Conservation (phyloP, 2,888 invertebrate genomes). For the Napeogenes sylphis region DNA sequence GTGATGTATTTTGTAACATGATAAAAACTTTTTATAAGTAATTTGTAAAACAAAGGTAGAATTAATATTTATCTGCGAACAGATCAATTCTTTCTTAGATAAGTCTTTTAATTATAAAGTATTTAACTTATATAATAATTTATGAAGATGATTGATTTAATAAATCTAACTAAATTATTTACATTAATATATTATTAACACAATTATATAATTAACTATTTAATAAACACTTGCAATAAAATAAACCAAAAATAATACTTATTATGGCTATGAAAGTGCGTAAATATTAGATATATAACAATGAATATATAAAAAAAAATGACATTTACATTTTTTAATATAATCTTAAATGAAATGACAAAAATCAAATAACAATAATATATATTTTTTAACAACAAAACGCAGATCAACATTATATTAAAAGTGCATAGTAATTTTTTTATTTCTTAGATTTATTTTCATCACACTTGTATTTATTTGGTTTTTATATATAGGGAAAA, state of each 20-base stretch:
- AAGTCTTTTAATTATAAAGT: too few relatives aligned
- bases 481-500: conserved; percentile 31
- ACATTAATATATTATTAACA: too few relatives aligned
- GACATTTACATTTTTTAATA: conserved; percentile 10
- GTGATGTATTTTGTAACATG: conserved; percentile 5
- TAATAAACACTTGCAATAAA: background rate
- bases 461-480: conserved; percentile 62
- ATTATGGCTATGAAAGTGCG: conserved; percentile 26
- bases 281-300: conserved; percentile 18
- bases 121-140: too few relatives aligned
- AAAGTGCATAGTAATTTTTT: conserved; percentile 15
- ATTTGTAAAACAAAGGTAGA: too few relatives aligned
- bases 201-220: too few relatives aligned
- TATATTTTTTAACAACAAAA: conserved; percentile 57
- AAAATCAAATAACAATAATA: conserved; percentile 41
- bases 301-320: conserved; percentile 17
- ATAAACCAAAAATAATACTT: conserved; percentile 27
- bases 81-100: too few relatives aligned
- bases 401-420: conserved; percentile 54
- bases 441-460: conserved; percentile 53
- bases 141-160: too few relatives aligned
- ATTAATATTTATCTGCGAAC: too few relatives aligned
- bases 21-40: too few relatives aligned
- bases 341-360: conserved; percentile 59
- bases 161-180: too few relatives aligned